phyloP scores from a whole-genome alignment of 2,797 vertebrate species.

The Agapornis canus region DNA sequence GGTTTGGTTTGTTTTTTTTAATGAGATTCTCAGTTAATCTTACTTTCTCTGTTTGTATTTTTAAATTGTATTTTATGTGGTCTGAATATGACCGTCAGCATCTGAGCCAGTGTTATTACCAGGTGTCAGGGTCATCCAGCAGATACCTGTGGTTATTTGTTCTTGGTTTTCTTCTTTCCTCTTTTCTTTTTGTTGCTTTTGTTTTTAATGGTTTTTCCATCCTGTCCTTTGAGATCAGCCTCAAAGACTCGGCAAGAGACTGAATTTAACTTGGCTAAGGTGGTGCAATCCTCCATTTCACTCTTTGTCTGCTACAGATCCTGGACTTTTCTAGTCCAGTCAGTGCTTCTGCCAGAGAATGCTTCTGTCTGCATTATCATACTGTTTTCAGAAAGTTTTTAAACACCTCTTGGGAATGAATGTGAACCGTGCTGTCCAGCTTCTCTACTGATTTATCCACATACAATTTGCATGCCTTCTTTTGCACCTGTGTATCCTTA shows the following conservation, averaged over 20 bases:
- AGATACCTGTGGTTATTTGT: background rate
- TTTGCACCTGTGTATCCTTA: background rate
- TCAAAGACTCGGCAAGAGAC: background rate
- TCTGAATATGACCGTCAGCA: background rate
- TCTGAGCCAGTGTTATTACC: background rate
- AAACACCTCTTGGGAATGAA: background rate
- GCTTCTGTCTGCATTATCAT: background rate
- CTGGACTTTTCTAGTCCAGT: background rate
- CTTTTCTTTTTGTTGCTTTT: background rate
- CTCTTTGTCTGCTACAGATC: background rate
- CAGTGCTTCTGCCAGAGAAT: background rate
- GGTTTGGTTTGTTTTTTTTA: background rate
- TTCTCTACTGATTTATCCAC: background rate
- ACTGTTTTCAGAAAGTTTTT: background rate
- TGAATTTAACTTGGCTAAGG: background rate
- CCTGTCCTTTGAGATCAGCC: background rate
- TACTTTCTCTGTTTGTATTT: background rate
- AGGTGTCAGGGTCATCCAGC: background rate
- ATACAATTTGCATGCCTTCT: background rate
- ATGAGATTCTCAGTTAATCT: background rate
- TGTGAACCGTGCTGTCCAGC: background rate
- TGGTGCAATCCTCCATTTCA: background rate
- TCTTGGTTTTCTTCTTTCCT: background rate
- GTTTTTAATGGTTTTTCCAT: background rate
- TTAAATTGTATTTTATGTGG: background rate